phyloP scores from a whole-genome alignment of 2,888 invertebrate genomes.

The Thymelicus lineola region DNA sequence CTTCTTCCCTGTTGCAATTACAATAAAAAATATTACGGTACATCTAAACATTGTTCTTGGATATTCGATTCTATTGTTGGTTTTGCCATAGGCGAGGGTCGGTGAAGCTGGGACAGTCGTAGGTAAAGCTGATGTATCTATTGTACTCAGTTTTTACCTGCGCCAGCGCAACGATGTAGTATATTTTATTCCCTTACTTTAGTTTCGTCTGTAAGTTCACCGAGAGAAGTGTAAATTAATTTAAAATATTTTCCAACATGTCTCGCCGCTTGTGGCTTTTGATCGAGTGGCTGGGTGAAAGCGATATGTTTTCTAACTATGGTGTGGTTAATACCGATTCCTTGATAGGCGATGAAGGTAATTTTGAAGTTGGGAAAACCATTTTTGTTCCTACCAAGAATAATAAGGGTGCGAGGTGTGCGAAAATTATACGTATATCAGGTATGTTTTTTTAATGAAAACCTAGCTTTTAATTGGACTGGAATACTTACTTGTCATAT shows the following conservation, averaged over 20 bases:
- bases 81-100: conserved; percentile 39
- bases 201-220: conserved; percentile 42
- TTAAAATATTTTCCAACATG: conserved; percentile 50
- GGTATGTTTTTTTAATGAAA: conserved; percentile 50
- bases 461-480: no score
- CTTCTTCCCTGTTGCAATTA: not conserved
- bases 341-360: conserved; percentile 49
- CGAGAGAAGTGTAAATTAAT: conserved; percentile 20
- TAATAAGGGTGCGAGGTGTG: conserved; percentile 52
- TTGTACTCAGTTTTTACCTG: conserved; percentile 51
- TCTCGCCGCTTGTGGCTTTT: conserved; percentile 61
- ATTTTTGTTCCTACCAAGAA: conserved; percentile 53
- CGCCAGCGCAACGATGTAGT: conserved; percentile 44
- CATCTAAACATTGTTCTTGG: conserved; percentile 28
- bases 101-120: conserved; percentile 37
- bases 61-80: conserved; percentile 35
- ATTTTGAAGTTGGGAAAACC: conserved; percentile 56
- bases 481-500: no score
- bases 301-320: conserved; percentile 58
- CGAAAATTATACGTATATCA: conserved; percentile 61
- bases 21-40: conserved; percentile 5
- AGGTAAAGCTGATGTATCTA: conserved; percentile 40
- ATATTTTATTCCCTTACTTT: conserved; percentile 32
- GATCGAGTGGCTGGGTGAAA: conserved; percentile 67
- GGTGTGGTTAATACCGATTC: conserved; percentile 57